Percentiles rank a stretch among this genome's conserved stretches.
phyloP scores from a whole-genome alignment of 2,797 vertebrate species.

The Sebastes itinus region DNA sequence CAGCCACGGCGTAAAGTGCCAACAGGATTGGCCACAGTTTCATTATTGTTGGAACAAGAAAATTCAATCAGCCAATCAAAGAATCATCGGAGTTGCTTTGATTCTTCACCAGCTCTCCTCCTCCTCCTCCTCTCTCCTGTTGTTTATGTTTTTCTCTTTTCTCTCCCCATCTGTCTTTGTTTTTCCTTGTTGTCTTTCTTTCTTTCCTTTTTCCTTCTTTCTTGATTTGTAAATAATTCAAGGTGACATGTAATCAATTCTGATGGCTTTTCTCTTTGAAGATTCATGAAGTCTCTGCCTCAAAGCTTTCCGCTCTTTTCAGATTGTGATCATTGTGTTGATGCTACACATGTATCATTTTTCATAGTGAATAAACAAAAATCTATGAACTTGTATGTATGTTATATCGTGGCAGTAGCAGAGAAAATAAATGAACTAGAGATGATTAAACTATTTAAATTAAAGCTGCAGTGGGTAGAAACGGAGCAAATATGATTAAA shows the following conservation, averaged over 20 bases:
- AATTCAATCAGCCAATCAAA: constrained; percentile 1
- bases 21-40: background rate
- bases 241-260: background rate
- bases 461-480: too few relatives aligned
- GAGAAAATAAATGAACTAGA: too few relatives aligned
- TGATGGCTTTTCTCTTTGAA: background rate
- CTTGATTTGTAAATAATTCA: background rate
- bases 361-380: too few relatives aligned
- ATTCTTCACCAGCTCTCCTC: background rate
- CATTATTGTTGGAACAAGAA: background rate
- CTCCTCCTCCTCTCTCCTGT: background rate
- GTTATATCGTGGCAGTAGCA: too few relatives aligned
- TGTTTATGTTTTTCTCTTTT: background rate
- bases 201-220: background rate
- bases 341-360: too few relatives aligned
- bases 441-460: too few relatives aligned
- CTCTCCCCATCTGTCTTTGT: background rate
- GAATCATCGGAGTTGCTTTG: background rate
- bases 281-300: too few relatives aligned
- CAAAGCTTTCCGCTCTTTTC: too few relatives aligned
- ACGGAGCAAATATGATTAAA: too few relatives aligned
- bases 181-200: background rate
- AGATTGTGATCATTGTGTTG: too few relatives aligned
- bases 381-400: too few relatives aligned
- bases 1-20: background rate